phyloP scores from a whole-genome alignment of 1,140 invertebrate genomes.

The Phortica variegata region DNA sequence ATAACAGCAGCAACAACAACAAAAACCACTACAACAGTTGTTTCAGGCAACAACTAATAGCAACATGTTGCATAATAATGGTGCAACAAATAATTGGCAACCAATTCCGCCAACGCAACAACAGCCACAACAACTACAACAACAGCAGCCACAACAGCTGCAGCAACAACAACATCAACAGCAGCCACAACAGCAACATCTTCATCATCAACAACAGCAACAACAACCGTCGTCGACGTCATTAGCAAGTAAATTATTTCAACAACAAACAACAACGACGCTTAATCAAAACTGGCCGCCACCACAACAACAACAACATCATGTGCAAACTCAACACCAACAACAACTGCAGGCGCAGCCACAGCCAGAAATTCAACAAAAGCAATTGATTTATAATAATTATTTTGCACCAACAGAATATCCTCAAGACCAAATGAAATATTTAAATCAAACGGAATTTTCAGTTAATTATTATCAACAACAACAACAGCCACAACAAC shows the following conservation, averaged over 20 bases:
- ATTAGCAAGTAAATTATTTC: slow-evolving; percentile 1
- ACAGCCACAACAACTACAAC: slow-evolving; percentile 12
- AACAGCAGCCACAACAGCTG: slow-evolving; percentile 16
- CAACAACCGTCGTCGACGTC: too few species aligned
- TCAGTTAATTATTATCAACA: slow-evolving; percentile 7
- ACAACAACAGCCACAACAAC: slow-evolving; percentile 7
- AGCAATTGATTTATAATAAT: slow-evolving; percentile 23
- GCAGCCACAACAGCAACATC: slow-evolving; percentile 6
- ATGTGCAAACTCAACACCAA: slow-evolving; percentile 28
- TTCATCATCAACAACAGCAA: slow-evolving; percentile 14
- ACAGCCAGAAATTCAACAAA: slow-evolving; percentile 17
- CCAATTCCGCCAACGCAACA: slow-evolving; percentile 1
- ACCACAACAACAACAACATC: slow-evolving; percentile 21
- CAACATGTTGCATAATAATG: not conserved
- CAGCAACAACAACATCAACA: slow-evolving; percentile 14
- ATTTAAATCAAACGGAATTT: too few species aligned
- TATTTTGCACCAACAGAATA: slow-evolving; percentile 22
- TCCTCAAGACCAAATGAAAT: slow-evolving; percentile 7
- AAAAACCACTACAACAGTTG: too few species aligned
- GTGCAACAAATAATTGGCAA: not conserved
- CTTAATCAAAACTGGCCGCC: not conserved
- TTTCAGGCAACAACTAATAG: too few species aligned
- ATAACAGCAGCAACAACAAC: too few species aligned
- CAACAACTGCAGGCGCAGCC: slow-evolving; percentile 12
- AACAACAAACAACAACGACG: not conserved